These are phyloP conservation scores for Halcyon badia DNA, from an alignment of 2,797 vertebrate genomes.

Conservation along the genomic window DNA sequence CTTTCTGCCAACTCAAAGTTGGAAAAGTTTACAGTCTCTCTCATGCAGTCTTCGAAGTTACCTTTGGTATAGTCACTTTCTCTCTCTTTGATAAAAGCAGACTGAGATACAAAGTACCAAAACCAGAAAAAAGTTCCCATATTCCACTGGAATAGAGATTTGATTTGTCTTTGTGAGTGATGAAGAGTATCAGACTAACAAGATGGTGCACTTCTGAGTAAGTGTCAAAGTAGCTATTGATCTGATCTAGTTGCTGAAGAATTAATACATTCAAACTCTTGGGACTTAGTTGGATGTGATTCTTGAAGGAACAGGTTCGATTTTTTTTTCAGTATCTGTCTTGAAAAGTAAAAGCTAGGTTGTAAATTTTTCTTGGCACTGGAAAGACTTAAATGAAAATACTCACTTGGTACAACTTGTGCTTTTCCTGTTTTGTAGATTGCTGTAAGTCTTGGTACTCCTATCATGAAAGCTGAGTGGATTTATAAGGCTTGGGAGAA, in stretches of 20 bases:
- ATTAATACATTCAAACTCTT: background rate
- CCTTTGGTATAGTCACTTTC: background rate
- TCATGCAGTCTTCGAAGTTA: background rate
- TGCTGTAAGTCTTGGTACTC: slow-evolving; percentile 95
- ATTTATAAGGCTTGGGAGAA: slow-evolving; percentile 94
- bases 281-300: background rate
- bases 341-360: background rate
- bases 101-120: background rate
- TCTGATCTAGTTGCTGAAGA: background rate
- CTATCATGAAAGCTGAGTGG: slow-evolving; percentile 94
- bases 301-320: background rate
- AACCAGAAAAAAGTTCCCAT: background rate
- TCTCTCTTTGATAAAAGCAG: background rate
- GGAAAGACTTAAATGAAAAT: background rate
- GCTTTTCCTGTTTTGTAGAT: slow-evolving; percentile 80
- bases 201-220: background rate
- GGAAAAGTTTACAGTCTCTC: background rate
- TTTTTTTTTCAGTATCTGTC: background rate
- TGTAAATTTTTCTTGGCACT: background rate
- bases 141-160: background rate
- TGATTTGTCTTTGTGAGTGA: background rate
- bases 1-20: background rate
- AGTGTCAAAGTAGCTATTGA: background rate
- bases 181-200: background rate
- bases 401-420: background rate